phyloP scores from a whole-genome alignment of 2,888 invertebrate genomes.

The Pseudococcus jackbeardsleyi region DNA sequence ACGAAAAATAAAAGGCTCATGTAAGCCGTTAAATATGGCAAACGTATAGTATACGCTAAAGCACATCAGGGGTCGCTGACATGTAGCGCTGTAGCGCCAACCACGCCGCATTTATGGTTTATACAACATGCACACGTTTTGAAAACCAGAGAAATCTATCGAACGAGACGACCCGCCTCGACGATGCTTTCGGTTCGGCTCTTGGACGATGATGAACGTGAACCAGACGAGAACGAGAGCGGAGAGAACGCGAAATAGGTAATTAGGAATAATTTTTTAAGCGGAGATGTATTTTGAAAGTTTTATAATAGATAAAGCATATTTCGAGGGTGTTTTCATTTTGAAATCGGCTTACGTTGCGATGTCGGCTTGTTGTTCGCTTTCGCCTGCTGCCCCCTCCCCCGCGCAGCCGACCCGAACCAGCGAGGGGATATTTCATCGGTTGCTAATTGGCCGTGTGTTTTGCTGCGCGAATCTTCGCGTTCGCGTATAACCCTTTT shows the following conservation, averaged over 20 bases:
- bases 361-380: not conserved
- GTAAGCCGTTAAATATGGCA: slow-evolving; percentile 12
- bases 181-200: not conserved
- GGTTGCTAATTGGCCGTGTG: slow-evolving; percentile 34
- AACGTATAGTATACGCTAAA: not conserved
- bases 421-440: not conserved
- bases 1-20: slow-evolving; percentile 3
- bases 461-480: not conserved
- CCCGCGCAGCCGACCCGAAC: not conserved
- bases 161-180: not conserved
- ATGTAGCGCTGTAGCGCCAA: not conserved
- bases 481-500: slow-evolving; percentile 1
- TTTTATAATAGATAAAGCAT: slow-evolving; percentile 12
- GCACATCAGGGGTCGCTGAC: not conserved
- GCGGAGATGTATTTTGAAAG: slow-evolving; percentile 32
- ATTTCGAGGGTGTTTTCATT: slow-evolving; percentile 9
- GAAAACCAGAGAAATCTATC: not conserved
- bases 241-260: not conserved
- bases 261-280: slow-evolving; percentile 9
- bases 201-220: not conserved
- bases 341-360: slow-evolving; percentile 36
- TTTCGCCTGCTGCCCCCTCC: not conserved
- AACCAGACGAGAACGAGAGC: too few species aligned
- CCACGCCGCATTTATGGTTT: not conserved
- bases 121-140: too few species aligned